Percentiles rank a stretch among this genome's conserved stretches.
phyloP scores from a whole-genome alignment of 2,888 invertebrate genomes.

The Melangyna quadrimaculata region DNA sequence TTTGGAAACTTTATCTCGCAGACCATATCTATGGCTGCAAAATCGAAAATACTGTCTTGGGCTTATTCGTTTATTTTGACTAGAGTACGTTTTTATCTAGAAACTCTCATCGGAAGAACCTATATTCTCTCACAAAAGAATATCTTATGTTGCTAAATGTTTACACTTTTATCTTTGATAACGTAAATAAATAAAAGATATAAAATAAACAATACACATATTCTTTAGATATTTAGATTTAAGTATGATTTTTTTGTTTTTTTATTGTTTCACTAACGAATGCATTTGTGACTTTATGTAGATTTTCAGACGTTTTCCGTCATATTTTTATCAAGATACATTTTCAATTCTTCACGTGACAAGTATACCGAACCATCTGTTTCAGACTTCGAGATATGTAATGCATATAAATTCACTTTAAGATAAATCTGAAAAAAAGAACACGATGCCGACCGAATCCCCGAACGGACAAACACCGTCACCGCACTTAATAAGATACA shows the following conservation, averaged over 20 bases:
- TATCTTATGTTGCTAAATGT: neutral
- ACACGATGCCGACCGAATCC: neutral
- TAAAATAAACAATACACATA: neutral
- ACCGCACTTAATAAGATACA: constrained; percentile 32
- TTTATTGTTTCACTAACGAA: neutral
- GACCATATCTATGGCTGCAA: neutral
- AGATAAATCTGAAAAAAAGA: neutral
- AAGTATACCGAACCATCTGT: neutral
- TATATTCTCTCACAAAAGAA: neutral
- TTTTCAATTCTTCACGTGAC: neutral
- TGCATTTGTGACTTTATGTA: neutral
- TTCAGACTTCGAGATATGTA: neutral
- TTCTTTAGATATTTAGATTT: neutral
- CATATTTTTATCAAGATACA: neutral
- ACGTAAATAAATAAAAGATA: neutral
- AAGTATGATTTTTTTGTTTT: neutral
- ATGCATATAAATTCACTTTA: neutral
- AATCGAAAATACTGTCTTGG: neutral
- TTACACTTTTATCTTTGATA: constrained; percentile 15
- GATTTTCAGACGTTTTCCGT: neutral
- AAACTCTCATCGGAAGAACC: neutral
- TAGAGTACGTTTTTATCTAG: neutral
- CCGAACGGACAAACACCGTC: neutral
- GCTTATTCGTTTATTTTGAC: neutral
- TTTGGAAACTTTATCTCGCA: neutral